Evolutionary conservation across 1,140 invertebrate species (phyloP).

Genomic region (Luehdorfia chinensis): DNA sequence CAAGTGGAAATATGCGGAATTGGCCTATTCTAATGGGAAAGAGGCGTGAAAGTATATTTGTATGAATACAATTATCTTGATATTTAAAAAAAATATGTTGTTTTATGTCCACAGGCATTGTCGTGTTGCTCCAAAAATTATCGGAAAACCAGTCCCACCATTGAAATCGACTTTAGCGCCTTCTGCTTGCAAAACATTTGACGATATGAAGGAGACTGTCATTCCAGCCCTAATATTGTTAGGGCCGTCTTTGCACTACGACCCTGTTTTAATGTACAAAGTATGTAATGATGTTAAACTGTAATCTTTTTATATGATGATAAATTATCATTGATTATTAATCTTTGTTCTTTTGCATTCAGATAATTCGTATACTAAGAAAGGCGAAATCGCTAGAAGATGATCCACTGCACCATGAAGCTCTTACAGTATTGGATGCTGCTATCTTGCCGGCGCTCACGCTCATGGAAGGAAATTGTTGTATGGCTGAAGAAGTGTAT

Average conservation of each 20-base stretch:
- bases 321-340: background rate
- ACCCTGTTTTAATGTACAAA: constrained; percentile 94
- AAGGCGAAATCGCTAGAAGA: constrained; percentile 49
- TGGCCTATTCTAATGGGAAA: no score
- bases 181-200: constrained; percentile 77
- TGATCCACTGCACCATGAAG: constrained; percentile 84
- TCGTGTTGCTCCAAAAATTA: constrained; percentile 83
- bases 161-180: constrained; percentile 80
- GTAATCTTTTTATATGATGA: background rate
- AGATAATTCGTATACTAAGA: constrained; percentile 71
- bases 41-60: no score
- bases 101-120: constrained; percentile 79
- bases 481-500: constrained; percentile 97
- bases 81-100: no score
- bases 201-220: constrained; percentile 86
- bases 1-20: no score
- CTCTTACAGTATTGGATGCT: constrained; percentile 91
- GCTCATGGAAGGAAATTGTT: constrained; percentile 95
- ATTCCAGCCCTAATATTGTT: constrained; percentile 93
- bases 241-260: constrained; percentile 92
- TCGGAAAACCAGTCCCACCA: constrained; percentile 78
- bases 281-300: constrained; percentile 49
- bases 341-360: constrained; percentile 19
- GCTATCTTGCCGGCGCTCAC: constrained; percentile 93
- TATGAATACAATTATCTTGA: background rate